A percentile compares a stretch with the other conserved stretches of the same genome.
phyloP scores from a whole-genome alignment of 2,797 vertebrate species.

The Enteromius radiatus region DNA sequence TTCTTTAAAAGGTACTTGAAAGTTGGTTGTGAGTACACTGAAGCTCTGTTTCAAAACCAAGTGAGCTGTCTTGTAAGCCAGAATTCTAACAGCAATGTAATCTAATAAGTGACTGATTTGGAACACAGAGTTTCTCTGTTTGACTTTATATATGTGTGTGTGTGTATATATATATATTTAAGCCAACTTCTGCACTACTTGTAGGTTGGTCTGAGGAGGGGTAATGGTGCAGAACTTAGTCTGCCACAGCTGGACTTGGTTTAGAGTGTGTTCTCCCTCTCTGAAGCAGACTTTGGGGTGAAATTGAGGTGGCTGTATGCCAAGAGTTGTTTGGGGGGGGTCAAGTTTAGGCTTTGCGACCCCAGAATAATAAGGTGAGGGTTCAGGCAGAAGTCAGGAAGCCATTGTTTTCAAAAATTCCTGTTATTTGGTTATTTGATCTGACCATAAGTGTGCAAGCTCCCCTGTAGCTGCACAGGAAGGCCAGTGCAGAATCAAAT shows the following conservation, averaged over 20 bases:
- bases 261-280: conserved; percentile 63
- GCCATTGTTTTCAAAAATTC: conserved; percentile 82
- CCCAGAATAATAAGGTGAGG: conserved; percentile 75
- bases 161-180: neutral
- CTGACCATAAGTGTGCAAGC: conserved; percentile 60
- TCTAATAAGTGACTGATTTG: neutral
- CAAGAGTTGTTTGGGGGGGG: conserved; percentile 67
- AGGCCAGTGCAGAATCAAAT: conserved; percentile 73
- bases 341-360: conserved; percentile 79
- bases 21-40: neutral
- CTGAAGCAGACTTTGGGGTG: conserved; percentile 67
- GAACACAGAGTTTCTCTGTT: neutral
- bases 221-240: neutral
- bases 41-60: neutral
- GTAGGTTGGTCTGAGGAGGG: neutral
- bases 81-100: neutral
- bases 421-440: conserved; percentile 83
- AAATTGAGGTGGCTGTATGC: conserved; percentile 72
- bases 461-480: conserved; percentile 52
- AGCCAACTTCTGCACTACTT: too few species aligned
- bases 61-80: neutral
- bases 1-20: conserved; percentile 22
- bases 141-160: neutral
- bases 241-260: conserved; percentile 68
- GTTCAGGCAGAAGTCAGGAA: conserved; percentile 79